Evolutionary conservation across 2,113 vertebrate species (phyloP).

Genomic region (Glaucomys volans): DNA sequence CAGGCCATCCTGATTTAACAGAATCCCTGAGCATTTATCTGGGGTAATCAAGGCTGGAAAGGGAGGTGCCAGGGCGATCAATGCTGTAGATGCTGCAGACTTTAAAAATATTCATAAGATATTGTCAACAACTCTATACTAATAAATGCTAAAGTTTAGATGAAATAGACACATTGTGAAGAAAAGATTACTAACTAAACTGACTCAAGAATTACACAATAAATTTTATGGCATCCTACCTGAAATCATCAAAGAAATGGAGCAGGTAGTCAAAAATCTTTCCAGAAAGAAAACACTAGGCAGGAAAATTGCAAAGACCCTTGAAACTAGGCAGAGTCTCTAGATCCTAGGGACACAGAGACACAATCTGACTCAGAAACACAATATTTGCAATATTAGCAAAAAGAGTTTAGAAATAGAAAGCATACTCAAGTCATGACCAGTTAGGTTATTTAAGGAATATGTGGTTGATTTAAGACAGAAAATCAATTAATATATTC

Average conservation of each 20-base stretch:
- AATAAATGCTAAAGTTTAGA: neutral
- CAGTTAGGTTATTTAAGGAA: neutral
- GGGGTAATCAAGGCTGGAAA: neutral
- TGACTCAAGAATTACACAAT: constrained; percentile 26
- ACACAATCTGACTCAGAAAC: neutral
- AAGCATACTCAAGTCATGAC: neutral
- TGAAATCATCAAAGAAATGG: constrained; percentile 40
- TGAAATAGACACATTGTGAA: neutral
- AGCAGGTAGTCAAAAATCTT: neutral
- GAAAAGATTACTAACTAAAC: neutral
- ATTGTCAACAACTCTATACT: neutral
- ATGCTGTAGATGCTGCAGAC: neutral
- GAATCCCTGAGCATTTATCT: neutral
- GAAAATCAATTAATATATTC: neutral
- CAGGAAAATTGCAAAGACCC: neutral
- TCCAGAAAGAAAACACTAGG: neutral
- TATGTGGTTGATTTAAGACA: neutral
- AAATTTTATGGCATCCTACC: neutral
- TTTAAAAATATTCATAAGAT: neutral
- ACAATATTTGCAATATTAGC: neutral
- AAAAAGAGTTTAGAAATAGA: constrained; percentile 1
- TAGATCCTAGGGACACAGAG: neutral
- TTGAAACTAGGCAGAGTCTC: too few relatives aligned
- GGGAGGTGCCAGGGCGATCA: neutral
- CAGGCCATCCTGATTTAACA: neutral